Evolutionary conservation across 2,888 invertebrate species (phyloP), one percentile per base, ranked within the genome.

Genomic region (Iselma pallidipennis): DNA sequence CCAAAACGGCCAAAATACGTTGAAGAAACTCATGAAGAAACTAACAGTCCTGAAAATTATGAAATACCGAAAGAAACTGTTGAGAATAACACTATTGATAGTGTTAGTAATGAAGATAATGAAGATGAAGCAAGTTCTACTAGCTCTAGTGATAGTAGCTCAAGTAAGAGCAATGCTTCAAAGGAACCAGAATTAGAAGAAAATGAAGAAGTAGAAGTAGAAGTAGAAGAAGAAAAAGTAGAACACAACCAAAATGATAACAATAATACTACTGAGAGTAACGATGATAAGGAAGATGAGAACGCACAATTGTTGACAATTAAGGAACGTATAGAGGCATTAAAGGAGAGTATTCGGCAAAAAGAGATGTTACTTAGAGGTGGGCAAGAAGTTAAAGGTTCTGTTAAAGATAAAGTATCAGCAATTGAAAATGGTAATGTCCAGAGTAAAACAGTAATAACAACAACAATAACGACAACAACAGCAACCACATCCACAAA

Each of bases 71-170:
- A 49, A 21, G 21, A 19, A 9, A 16, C 16, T 2, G 25, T 12
- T 49, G 55, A 55, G 49, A 25, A 54, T 29, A 7, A 48, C 4
- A 25, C 3, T 31, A 49, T 65, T 31, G 63, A 66, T 14, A 51
- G 61, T 59, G 19, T 4, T 21, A 23, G 19, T 48, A 7, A 49
- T 16, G 12, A 16, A 4, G 28, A 50, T 16, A 28, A 58, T n/a
- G 52, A 60, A 29, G 63, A 57, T n/a, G 63, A 61, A 37, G 59
- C 65, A 45, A 70, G 72, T 71, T 80, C 79, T 68, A 62, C 77
- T 75, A 71, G 73, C 74, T 80, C 79, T 79, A 78, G 71, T 28
- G 62, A 74, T 73, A 78, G 77, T 70, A 81, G 78, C 71, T 74
- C 61, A 56, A 73, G 75, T 69, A 70, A 70, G 73, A 77, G 76